phyloP scores from a whole-genome alignment of 1,140 invertebrate genomes.

The Leucophenga varia region DNA sequence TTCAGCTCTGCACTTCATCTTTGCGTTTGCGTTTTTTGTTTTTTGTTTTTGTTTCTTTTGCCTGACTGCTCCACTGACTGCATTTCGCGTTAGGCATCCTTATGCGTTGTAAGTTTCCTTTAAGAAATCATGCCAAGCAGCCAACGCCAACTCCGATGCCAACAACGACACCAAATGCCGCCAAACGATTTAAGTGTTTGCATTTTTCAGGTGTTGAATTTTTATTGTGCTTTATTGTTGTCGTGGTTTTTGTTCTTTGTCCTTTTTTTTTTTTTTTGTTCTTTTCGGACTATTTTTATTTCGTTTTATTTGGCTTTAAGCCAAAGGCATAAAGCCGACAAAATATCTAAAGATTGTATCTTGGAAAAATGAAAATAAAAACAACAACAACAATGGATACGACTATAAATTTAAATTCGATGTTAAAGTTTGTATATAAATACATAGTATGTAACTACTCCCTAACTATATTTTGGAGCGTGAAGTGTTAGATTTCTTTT shows the following conservation, averaged over 20 bases:
- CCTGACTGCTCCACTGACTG: background rate
- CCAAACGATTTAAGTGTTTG: conserved; percentile 42
- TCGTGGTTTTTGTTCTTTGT: conserved; percentile 8
- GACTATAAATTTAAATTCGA: no score
- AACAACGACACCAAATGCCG: no score
- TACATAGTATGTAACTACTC: no score
- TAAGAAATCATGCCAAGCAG: no score
- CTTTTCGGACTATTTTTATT: conserved; percentile 15
- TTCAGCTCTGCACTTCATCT: conserved; percentile 11
- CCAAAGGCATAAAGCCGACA: conserved; percentile 53
- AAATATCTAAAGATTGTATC: conserved; percentile 54
- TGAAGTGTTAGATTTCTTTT: no score
- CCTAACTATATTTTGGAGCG: no score
- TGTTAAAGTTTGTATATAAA: no score
- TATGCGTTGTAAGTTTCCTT: no score
- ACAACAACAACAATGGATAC: no score
- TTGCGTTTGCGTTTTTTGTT: conserved; percentile 15
- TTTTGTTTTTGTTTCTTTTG: conserved; percentile 15
- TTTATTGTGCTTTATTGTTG: conserved; percentile 44
- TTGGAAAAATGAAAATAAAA: no score
- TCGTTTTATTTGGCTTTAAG: conserved; percentile 45
- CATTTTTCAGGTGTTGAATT: conserved; percentile 50
- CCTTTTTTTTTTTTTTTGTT: background rate
- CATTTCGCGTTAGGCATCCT: no score
- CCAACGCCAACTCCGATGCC: no score